These are phyloP conservation scores for Ptychadena robeensis DNA, from an alignment of 2,797 vertebrate genomes.

Conservation along the genomic window DNA sequence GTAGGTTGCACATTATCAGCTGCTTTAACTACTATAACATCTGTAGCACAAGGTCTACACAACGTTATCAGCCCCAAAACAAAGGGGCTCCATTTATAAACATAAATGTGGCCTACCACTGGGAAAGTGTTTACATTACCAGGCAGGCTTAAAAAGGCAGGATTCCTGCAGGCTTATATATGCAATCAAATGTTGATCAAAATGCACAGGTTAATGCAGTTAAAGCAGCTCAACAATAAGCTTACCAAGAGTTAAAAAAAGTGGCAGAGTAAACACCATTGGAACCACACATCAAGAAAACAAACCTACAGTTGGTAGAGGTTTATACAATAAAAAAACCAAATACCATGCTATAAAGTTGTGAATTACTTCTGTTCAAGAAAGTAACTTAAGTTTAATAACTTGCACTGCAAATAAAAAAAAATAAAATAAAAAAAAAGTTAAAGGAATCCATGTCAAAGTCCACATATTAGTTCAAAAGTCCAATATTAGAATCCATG, in stretches of 20 bases:
- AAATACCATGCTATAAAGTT: slow-evolving; percentile 82
- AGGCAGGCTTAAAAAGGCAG: slow-evolving; percentile 45
- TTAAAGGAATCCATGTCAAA: slow-evolving; percentile 86
- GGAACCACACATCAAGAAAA: slow-evolving; percentile 78
- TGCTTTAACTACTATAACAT: slow-evolving; percentile 27
- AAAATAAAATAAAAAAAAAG: slow-evolving; percentile 75
- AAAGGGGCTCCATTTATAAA: background rate
- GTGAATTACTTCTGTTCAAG: slow-evolving; percentile 80
- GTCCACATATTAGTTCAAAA: slow-evolving; percentile 86
- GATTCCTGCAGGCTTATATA: slow-evolving; percentile 50
- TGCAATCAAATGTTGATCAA: slow-evolving; percentile 55
- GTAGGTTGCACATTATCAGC: background rate
- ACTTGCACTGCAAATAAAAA: slow-evolving; percentile 85
- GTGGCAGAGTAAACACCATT: slow-evolving; percentile 75
- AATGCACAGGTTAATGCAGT: slow-evolving; percentile 40
- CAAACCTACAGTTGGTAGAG: slow-evolving; percentile 82
- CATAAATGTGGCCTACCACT: slow-evolving; percentile 28
- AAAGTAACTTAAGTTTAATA: slow-evolving; percentile 85
- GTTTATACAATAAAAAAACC: slow-evolving; percentile 77
- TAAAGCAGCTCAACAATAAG: slow-evolving; percentile 20
- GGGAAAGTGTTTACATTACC: background rate
- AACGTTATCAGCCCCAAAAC: slow-evolving; percentile 33
- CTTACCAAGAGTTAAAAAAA: slow-evolving; percentile 10
- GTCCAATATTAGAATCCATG: slow-evolving; percentile 84
- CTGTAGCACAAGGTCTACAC: slow-evolving; percentile 15